Conservation (phyloP, 2,113 vertebrate species). For the Myodes glareolus region DNA sequence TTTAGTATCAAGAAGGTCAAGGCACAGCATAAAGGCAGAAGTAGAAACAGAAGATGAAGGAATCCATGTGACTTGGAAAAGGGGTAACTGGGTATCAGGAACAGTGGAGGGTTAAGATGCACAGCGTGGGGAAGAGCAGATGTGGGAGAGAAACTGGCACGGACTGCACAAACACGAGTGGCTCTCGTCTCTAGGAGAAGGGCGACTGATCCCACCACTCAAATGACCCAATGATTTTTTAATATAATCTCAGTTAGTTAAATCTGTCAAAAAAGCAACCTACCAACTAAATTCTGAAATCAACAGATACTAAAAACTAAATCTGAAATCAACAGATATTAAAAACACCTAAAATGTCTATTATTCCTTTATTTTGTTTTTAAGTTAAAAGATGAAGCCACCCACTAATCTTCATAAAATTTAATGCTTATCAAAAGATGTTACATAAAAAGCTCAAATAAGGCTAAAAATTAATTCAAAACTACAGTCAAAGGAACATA, state of each 20-base stretch:
- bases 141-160: not conserved
- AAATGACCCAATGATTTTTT: conserved; percentile 17
- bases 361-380: not conserved
- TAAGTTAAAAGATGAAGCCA: conserved; percentile 12
- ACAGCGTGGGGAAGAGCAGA: too few relatives aligned
- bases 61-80: not conserved
- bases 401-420: not conserved
- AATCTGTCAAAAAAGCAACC: conserved; percentile 21
- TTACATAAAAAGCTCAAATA: not conserved
- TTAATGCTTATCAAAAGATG: not conserved
- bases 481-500: not conserved
- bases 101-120: not conserved
- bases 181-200: not conserved
- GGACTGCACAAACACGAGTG: not conserved
- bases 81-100: not conserved
- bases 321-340: conserved; percentile 21
- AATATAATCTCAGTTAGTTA: not conserved
- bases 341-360: not conserved
- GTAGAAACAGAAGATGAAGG: not conserved
- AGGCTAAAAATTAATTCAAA: not conserved
- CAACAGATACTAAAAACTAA: not conserved
- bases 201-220: not conserved
- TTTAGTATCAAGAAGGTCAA: not conserved
- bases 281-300: conserved; percentile 47
- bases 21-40: not conserved